Base-by-base conservation (phyloP, 1,140 invertebrate genomes). In the Luehdorfia chinensis region DNA sequence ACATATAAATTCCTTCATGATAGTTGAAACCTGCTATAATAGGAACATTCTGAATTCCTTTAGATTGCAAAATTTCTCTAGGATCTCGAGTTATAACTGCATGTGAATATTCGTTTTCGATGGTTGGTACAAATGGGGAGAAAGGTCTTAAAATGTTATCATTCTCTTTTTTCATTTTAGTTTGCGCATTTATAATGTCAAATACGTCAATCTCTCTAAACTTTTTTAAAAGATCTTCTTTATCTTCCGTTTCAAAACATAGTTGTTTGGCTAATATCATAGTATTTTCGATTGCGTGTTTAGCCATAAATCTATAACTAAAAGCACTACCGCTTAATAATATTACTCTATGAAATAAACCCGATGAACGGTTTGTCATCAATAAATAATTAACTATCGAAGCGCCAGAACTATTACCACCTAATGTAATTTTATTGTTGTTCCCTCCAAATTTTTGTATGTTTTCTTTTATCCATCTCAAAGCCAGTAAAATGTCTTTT, bases 391-490 rank as follows among this genome's bases (percentile, higher is more conserved):
- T 64, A 8, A 64, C 66, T 7, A 71, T 45, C 2, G 63, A 72
- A 2, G 74, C 67, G 11, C 86, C 87, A 25, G 83, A 77, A 46
- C 72, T 72, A 31, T 87, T 78, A 7, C 88, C 88, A 4, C 62
- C 69, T 13, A 89, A 54, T 1, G 72, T 71, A 3, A 92, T 9
- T 9, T 45, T 54, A 30, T 54, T 30, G 9, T 19, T 19, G 25
- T 48, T 19, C 1, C 51, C 51, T 21, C 51, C 51, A 48, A 54
- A 48, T 7, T 4, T 31, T 4, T 48, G n/a, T 19, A 94, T 93
- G 57, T 94, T 93, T 16, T 89, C 76, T 16, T 90, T 87, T 1
- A 94, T 88, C 94, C 94, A 95, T 60, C 89, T 84, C 13, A 95
- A 81, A 0, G 90, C 89, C 32, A 90, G 75, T n/a, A 89, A 66